Percentiles rank a stretch among this genome's conserved stretches.
Conservation (phyloP, 2,888 invertebrate genomes). For the Cheilosia grossa region DNA sequence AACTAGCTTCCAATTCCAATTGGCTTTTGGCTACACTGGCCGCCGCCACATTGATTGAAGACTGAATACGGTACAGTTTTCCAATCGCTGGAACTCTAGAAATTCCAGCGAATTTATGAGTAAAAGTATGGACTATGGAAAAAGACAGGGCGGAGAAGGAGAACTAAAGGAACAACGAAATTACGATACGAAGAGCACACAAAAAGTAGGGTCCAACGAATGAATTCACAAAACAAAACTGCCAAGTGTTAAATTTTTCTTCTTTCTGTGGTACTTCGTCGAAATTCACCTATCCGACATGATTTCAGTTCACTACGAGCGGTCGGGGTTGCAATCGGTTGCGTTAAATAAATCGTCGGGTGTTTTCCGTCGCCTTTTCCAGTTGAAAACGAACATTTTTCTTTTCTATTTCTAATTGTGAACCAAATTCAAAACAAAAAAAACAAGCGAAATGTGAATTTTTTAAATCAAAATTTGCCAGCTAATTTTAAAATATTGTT, state of each 20-base stretch:
- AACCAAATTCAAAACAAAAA: constrained; percentile 25
- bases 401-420: constrained; percentile 12
- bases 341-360: not conserved
- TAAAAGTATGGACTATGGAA: too few relatives aligned
- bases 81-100: constrained; percentile 10
- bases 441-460: constrained; percentile 16
- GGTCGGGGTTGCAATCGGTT: constrained; percentile 42
- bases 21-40: too few relatives aligned
- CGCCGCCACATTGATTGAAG: not conserved
- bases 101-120: too few relatives aligned
- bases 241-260: not conserved
- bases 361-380: constrained; percentile 15
- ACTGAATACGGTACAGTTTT: not conserved
- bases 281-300: constrained; percentile 19
- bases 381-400: constrained; percentile 1
- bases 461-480: not conserved
- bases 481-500: not conserved
- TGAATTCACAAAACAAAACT: not conserved
- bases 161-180: not conserved
- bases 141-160: too few relatives aligned
- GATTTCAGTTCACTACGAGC: constrained; percentile 57
- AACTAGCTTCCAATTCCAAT: too few relatives aligned
- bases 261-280: not conserved
- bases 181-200: too few relatives aligned
- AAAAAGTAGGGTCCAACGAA: not conserved